Evolutionary conservation across 2,113 vertebrate genomes (phyloP).

Genomic region (Aegypius monachus): DNA sequence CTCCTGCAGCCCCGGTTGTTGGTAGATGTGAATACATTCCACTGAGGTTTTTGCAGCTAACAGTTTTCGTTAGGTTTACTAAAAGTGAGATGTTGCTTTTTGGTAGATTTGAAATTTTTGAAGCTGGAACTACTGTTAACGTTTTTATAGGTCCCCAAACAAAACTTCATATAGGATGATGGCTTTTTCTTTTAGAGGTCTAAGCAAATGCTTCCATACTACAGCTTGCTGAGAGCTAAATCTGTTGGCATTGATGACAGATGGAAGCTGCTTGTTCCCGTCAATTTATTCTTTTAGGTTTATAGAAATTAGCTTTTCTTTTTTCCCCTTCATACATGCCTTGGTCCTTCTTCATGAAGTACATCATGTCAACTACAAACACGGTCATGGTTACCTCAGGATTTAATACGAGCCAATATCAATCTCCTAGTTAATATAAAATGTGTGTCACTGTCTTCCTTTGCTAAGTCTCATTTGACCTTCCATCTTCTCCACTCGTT

Average conservation of each 20-base stretch:
- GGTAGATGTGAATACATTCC: neutral
- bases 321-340: neutral
- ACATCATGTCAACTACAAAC: neutral
- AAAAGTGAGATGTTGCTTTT: neutral
- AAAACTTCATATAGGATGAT: neutral
- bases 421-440: neutral
- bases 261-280: neutral
- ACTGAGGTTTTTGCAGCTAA: neutral
- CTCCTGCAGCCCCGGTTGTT: neutral
- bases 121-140: neutral
- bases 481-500: neutral
- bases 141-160: neutral
- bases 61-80: neutral
- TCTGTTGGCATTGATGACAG: neutral
- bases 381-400: neutral
- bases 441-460: neutral
- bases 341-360: neutral
- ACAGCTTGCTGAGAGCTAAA: neutral
- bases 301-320: neutral
- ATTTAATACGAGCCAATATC: neutral
- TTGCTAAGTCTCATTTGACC: neutral
- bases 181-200: neutral
- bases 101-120: neutral
- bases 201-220: neutral
- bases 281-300: neutral